These are phyloP conservation scores for Numenius arquata DNA, from an alignment of 2,113 vertebrate genomes.

Conservation along the genomic window DNA sequence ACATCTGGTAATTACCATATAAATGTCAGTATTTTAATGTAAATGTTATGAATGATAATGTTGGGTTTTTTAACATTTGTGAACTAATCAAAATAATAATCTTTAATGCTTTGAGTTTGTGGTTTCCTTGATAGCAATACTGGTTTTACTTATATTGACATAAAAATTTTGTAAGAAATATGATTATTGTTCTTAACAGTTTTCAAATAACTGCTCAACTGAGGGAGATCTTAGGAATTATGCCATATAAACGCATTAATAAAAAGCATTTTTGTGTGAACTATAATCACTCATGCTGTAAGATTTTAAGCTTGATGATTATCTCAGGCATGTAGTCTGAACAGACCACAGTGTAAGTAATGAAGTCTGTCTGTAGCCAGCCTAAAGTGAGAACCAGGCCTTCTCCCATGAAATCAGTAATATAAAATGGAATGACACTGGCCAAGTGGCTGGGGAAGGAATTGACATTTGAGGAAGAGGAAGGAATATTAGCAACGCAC, in stretches of 20 bases:
- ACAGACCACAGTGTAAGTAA: too few species aligned
- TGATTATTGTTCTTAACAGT: neutral
- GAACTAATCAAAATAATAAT: neutral
- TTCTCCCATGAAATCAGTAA: neutral
- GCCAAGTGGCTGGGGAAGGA: neutral
- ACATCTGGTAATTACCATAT: neutral
- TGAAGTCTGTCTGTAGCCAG: neutral
- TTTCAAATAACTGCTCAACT: neutral
- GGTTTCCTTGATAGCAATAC: neutral
- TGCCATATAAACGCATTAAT: neutral
- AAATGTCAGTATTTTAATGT: conserved; percentile 8
- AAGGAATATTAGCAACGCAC: neutral
- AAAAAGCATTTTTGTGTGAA: neutral
- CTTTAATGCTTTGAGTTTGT: neutral
- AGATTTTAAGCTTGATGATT: neutral
- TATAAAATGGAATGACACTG: neutral
- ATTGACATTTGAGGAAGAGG: neutral
- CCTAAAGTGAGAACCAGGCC: neutral
- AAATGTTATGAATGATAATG: neutral
- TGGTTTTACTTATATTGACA: neutral
- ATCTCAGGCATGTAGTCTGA: neutral
- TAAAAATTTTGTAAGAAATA: neutral
- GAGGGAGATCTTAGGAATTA: neutral
- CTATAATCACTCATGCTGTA: neutral
- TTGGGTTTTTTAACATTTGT: neutral